Evolutionary conservation across 1,140 invertebrate genomes (phyloP).

Genomic region (Cotesia typhae): DNA sequence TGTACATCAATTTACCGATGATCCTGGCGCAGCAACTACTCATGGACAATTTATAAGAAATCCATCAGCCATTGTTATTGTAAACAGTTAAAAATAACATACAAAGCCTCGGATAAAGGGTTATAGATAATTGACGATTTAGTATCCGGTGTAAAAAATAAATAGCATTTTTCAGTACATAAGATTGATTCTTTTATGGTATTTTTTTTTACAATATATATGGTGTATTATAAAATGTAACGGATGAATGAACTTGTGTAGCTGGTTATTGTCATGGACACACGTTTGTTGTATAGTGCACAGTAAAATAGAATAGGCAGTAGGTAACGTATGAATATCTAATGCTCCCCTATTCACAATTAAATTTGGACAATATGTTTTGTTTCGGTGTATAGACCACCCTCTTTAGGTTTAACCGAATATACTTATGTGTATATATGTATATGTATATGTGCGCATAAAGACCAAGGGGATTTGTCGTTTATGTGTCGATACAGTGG

Average conservation of each 20-base stretch:
- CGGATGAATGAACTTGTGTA: slow-evolving; percentile 27
- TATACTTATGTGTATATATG: no score
- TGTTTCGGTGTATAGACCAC: slow-evolving; percentile 57
- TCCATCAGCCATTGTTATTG: neutral
- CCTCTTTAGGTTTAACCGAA: slow-evolving; percentile 42
- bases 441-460: neutral
- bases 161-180: neutral
- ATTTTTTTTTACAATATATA: no score
- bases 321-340: slow-evolving; percentile 63
- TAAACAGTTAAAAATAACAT: slow-evolving; percentile 1
- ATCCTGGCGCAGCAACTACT: neutral
- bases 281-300: slow-evolving; percentile 6
- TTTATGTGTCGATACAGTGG: slow-evolving; percentile 30
- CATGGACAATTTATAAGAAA: neutral
- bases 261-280: slow-evolving; percentile 28
- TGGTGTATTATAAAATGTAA: slow-evolving; percentile 3
- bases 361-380: slow-evolving; percentile 66
- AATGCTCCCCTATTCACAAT: slow-evolving; percentile 62
- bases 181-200: no score
- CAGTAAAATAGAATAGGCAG: slow-evolving; percentile 12
- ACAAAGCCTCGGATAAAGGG: neutral
- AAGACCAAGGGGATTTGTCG: slow-evolving; percentile 16
- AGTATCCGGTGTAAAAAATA: neutral
- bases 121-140: slow-evolving; percentile 7
- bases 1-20: no score